Evolutionary conservation across 2,797 vertebrate species (phyloP).

Genomic region (Esox masquinongy): DNA sequence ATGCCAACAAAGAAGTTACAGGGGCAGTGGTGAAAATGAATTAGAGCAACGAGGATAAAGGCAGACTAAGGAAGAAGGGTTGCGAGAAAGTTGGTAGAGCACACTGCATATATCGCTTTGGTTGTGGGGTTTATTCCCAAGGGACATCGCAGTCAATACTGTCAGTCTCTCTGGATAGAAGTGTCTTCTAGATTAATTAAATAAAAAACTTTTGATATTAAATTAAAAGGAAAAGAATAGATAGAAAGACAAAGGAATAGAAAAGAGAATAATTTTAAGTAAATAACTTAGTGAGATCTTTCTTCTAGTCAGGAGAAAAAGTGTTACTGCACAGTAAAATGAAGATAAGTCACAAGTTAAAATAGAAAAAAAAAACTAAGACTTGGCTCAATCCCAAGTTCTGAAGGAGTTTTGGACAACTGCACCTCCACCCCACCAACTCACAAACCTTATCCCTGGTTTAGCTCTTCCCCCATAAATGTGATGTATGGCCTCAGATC

Average conservation of each 20-base stretch:
- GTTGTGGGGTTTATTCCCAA: too few relatives aligned
- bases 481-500: conserved; percentile 72
- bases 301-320: not conserved
- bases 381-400: conserved; percentile 63
- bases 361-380: conserved; percentile 43
- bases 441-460: conserved; percentile 13
- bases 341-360: conserved; percentile 46
- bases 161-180: too few relatives aligned
- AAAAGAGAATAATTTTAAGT: not conserved
- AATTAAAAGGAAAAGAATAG: not conserved
- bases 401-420: conserved; percentile 71
- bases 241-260: not conserved
- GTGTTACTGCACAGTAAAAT: not conserved
- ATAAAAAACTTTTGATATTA: not conserved
- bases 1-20: conserved; percentile 71
- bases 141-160: too few relatives aligned
- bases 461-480: conserved; percentile 48
- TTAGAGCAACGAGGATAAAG: conserved; percentile 53
- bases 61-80: conserved; percentile 30
- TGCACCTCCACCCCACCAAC: conserved; percentile 8
- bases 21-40: conserved; percentile 61
- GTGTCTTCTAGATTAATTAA: too few relatives aligned
- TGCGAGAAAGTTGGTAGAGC: too few relatives aligned
- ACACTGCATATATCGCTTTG: too few relatives aligned
- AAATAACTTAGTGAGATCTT: not conserved